phyloP scores from a whole-genome alignment of 2,113 vertebrate species.

The Capreolus pygargus region DNA sequence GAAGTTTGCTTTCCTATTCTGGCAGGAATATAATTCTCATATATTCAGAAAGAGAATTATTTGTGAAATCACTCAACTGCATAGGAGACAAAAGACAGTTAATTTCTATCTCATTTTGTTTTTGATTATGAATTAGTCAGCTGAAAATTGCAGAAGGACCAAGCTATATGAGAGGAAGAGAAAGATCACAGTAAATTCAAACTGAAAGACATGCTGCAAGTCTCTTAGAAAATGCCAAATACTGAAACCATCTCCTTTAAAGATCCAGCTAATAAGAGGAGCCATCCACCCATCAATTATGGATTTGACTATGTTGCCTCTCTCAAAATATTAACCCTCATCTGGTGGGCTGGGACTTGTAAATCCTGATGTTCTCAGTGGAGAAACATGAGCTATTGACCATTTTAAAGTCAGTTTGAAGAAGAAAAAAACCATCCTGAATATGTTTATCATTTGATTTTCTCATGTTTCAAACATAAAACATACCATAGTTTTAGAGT shows the following conservation, averaged over 20 bases:
- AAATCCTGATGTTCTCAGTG: not conserved
- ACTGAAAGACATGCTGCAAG: not conserved
- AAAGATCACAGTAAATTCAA: not conserved
- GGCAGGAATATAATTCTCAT: slow-evolving; percentile 24
- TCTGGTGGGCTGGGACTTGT: not conserved
- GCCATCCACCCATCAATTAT: not conserved
- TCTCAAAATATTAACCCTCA: not conserved
- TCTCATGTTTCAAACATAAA: not conserved
- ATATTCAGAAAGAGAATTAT: slow-evolving; percentile 28
- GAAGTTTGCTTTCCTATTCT: slow-evolving; percentile 2
- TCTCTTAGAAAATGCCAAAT: slow-evolving; percentile 22
- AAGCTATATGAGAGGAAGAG: not conserved
- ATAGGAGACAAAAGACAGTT: slow-evolving; percentile 36
- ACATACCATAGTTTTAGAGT: not conserved
- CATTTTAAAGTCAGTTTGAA: not conserved
- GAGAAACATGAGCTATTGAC: not conserved
- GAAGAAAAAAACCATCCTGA: not conserved
- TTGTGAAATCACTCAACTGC: slow-evolving; percentile 55
- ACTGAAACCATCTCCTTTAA: not conserved
- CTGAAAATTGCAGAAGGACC: slow-evolving; percentile 32
- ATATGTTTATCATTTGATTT: not conserved
- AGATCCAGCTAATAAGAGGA: not conserved
- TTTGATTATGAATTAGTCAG: slow-evolving; percentile 38
- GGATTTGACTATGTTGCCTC: not conserved
- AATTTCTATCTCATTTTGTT: slow-evolving; percentile 48